Conservation (phyloP, 2,113 vertebrate genomes). For the Dromas ardeola region DNA sequence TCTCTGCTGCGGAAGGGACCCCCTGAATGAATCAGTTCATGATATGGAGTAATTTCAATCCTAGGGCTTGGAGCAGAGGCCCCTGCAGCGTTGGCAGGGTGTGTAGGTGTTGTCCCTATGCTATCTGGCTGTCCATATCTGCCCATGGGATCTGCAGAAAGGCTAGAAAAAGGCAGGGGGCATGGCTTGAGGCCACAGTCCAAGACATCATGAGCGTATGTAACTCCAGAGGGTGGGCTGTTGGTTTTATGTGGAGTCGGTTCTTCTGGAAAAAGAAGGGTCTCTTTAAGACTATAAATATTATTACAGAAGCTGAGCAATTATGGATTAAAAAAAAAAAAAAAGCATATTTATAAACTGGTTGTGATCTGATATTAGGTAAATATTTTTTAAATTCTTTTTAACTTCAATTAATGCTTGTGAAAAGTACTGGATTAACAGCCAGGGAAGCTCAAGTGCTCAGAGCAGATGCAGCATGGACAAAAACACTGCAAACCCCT, state of each 20-base stretch:
- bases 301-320: constrained; percentile 68
- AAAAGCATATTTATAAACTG: constrained; percentile 49
- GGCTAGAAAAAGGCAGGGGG: constrained; percentile 76
- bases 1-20: constrained; percentile 80
- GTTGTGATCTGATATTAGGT: constrained; percentile 26
- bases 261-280: constrained; percentile 93
- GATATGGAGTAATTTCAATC: constrained; percentile 96
- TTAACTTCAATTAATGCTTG: not conserved
- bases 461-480: not conserved
- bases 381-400: not conserved
- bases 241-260: constrained; percentile 87
- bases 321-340: constrained; percentile 49
- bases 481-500: not conserved
- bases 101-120: constrained; percentile 85
- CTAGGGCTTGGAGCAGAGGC: constrained; percentile 90
- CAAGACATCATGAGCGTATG: constrained; percentile 84
- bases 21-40: constrained; percentile 90
- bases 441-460: constrained; percentile 37
- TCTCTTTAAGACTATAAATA: constrained; percentile 82
- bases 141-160: constrained; percentile 79
- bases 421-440: constrained; percentile 29
- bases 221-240: constrained; percentile 84
- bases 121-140: constrained; percentile 86
- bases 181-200: constrained; percentile 90
- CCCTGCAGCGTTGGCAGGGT: constrained; percentile 77